Percentiles rank a stretch among this genome's conserved stretches.
phyloP scores from a whole-genome alignment of 2,888 invertebrate genomes.

The Chrysina gloriosa region DNA sequence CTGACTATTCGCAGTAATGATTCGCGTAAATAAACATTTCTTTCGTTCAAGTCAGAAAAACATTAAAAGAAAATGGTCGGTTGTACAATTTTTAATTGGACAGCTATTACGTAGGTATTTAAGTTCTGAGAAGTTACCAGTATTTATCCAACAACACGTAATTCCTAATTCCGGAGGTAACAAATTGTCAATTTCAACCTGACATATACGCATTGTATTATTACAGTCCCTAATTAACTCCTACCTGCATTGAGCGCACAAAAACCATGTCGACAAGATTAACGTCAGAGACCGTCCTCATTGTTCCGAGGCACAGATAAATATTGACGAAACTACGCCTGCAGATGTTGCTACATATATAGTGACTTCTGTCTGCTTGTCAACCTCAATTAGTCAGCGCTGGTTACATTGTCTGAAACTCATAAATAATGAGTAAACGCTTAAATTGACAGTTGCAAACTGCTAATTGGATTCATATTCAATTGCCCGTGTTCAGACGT shows the following conservation, averaged over 20 bases:
- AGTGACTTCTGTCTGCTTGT: slow-evolving; percentile 7
- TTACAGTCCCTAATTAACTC: slow-evolving; percentile 1
- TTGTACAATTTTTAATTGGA: too few species aligned
- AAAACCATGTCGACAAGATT: slow-evolving; percentile 2
- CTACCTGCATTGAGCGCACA: background rate
- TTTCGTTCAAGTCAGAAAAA: too few species aligned
- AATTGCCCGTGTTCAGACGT: background rate
- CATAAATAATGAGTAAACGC: slow-evolving; percentile 20
- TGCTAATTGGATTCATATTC: slow-evolving; percentile 31
- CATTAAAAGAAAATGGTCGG: too few species aligned
- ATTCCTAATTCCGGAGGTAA: too few species aligned
- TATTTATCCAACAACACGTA: too few species aligned
- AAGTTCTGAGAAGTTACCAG: too few species aligned
- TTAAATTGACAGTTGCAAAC: slow-evolving; percentile 11
- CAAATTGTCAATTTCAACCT: too few species aligned
- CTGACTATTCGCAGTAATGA: too few species aligned
- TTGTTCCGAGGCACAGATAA: slow-evolving; percentile 7
- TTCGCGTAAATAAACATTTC: too few species aligned
- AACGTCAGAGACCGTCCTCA: background rate
- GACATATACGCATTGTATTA: too few species aligned
- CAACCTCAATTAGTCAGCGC: slow-evolving; percentile 8
- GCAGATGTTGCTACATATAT: slow-evolving; percentile 8
- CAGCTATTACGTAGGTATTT: too few species aligned
- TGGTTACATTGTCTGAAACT: slow-evolving; percentile 11
- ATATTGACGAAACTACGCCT: slow-evolving; percentile 10